These are phyloP conservation scores for Drosophila novamexicana DNA, from an alignment of 1,140 invertebrate species.

Conservation along the genomic window DNA sequence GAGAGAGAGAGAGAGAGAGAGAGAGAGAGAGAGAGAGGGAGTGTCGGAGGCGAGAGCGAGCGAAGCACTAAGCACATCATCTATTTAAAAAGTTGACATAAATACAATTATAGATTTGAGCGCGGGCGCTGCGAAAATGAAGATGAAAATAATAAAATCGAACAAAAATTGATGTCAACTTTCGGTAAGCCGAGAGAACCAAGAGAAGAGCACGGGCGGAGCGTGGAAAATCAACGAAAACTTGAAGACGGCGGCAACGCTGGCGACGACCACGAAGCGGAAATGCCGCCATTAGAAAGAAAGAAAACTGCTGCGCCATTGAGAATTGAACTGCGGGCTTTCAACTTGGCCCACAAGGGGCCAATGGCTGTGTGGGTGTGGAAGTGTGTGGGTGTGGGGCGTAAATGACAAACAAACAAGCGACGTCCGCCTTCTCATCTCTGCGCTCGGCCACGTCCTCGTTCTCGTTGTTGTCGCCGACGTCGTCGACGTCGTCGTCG, in stretches of 20 bases:
- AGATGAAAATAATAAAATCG: conserved; percentile 83
- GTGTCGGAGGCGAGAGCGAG: background rate
- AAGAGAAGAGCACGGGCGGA: conserved; percentile 1
- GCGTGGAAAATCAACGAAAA: conserved; percentile 21
- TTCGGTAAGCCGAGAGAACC: conserved; percentile 37
- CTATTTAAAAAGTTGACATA: conserved; percentile 83
- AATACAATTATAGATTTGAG: conserved; percentile 84
- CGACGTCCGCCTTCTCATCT: conserved; percentile 59
- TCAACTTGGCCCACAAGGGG: conserved; percentile 56
- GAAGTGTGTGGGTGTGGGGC: conserved; percentile 21
- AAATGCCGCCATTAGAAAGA: conserved; percentile 80
- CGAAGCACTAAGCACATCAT: conserved; percentile 60
- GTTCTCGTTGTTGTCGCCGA: conserved; percentile 6
- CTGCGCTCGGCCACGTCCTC: conserved; percentile 31
- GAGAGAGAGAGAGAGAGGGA: background rate
- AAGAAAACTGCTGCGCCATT: conserved; percentile 82
- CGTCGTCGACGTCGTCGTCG: conserved; percentile 27
- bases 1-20: background rate
- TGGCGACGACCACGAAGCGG: conserved; percentile 56
- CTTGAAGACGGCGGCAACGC: conserved; percentile 21
- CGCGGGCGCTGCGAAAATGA: conserved; percentile 71
- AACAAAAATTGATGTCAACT: conserved; percentile 81
- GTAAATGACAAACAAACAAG: conserved; percentile 83
- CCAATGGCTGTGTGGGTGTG: conserved; percentile 1
- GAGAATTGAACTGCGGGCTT: conserved; percentile 79